Evolutionary conservation across 2,797 vertebrate species (phyloP), one percentile per base, ranked within the genome.

Genomic region (Acipenser oxyrinchus): DNA sequence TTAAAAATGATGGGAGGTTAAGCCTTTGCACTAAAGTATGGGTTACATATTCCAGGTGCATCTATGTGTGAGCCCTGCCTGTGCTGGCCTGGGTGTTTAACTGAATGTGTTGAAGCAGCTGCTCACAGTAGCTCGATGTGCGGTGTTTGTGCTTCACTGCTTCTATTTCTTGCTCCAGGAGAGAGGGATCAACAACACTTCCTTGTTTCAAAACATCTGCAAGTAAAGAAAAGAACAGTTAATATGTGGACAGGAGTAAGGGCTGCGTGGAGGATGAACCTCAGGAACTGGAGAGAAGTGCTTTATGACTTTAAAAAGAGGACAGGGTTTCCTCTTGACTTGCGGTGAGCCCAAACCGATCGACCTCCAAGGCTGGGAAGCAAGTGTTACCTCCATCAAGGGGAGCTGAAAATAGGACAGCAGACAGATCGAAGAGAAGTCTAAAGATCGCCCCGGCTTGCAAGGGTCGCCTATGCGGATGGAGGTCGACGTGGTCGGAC

Each of bases 181-280:
- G 74, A 0, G 75, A 81, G 0, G 93, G 88, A 68, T 90, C 84
- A 23, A 94, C 80, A 6, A 11, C 1, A 6, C 93, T 86, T 70
- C 89, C 91, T 55, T 83, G 84, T 78, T 92, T 94, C 71, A 99
- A 85, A 70, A 93, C 84, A 51, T 93, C 96, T 99, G 84, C 13
- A 58, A 37, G 58, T 6, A 10, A 4, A 55, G 6, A 55, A 10
- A 55, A 55, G n/a, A 55, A 6, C 4, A 10, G n/a, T 10, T 10
- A 55, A 55, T 55, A 1, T 4, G 53, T 10, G 53, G 37, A 37
- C 37, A 37, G 37, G 37, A 37, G 37, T 37, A 37, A 37, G 37
- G 37, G 37, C 37, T 37, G 37, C 5, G 37, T 37, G 37, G 37
- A 37, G 37, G 37, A 37, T 37, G 37, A 37, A 37, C 37, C 37